Conservation (phyloP, 2,113 vertebrate species). For the Tychaedon coryphoeus region DNA sequence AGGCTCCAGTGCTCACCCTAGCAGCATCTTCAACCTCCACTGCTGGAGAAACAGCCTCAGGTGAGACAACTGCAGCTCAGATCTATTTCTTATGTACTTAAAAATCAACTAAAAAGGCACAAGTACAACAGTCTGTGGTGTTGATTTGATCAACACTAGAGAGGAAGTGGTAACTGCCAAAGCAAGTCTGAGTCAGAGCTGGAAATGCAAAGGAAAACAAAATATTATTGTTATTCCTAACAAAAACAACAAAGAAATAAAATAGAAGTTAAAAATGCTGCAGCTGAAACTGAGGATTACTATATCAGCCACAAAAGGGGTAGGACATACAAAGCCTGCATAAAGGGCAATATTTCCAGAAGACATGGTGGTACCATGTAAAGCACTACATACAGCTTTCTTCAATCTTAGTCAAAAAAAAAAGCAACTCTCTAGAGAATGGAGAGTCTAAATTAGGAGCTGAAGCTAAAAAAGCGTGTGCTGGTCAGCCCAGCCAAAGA, state of each 20-base stretch:
- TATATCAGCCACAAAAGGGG: background rate
- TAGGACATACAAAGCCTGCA: background rate
- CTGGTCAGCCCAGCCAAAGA: constrained; percentile 2
- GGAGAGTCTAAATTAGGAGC: background rate
- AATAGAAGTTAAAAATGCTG: background rate
- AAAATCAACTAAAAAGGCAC: background rate
- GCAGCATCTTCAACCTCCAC: background rate
- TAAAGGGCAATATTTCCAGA: background rate
- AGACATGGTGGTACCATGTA: background rate
- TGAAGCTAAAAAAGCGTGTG: background rate
- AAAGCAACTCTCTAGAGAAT: background rate
- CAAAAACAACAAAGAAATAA: background rate
- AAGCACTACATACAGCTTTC: background rate
- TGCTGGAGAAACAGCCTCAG: background rate
- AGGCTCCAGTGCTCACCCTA: background rate
- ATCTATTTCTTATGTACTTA: background rate
- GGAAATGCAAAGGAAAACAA: background rate
- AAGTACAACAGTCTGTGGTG: background rate
- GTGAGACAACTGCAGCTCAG: background rate
- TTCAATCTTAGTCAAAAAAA: background rate
- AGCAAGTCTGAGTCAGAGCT: background rate
- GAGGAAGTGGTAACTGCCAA: background rate
- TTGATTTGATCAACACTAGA: background rate
- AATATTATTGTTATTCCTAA: background rate
- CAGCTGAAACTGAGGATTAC: background rate